Percentiles rank a stretch among this genome's conserved stretches.
Conservation (phyloP, 2,888 invertebrate genomes). For the Polydrusus tereticollis region DNA sequence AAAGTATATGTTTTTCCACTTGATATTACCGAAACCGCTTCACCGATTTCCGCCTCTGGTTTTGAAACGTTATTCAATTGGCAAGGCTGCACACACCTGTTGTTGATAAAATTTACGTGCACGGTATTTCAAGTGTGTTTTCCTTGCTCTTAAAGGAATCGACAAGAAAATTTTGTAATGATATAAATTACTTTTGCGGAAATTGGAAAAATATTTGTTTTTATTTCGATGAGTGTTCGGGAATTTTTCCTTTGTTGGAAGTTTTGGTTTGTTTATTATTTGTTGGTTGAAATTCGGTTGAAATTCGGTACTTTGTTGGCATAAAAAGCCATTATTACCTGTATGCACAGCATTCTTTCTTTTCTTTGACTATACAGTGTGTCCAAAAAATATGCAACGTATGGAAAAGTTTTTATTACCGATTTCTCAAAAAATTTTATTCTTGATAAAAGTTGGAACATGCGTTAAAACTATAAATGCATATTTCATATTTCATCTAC, state of each 20-base stretch:
- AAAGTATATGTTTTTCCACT: neutral
- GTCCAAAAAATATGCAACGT: too few relatives aligned
- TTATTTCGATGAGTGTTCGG: neutral
- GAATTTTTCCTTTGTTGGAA: neutral
- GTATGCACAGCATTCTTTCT: too few relatives aligned
- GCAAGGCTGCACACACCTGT: constrained; percentile 30
- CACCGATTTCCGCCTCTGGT: constrained; percentile 17
- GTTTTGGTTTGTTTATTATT: neutral
- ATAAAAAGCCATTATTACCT: neutral
- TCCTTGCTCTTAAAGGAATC: constrained; percentile 16
- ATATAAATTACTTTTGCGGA: constrained; percentile 19
- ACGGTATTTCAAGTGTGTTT: constrained; percentile 32
- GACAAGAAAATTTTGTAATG: constrained; percentile 26
- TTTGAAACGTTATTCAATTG: constrained; percentile 19
- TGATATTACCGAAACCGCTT: neutral
- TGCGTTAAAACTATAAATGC: too few relatives aligned
- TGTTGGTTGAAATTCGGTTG: neutral
- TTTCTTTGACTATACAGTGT: too few relatives aligned
- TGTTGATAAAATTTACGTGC: constrained; percentile 39
- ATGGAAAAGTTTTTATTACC: too few relatives aligned
- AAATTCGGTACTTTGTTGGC: neutral
- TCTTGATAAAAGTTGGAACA: too few relatives aligned
- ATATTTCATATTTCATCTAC: too few relatives aligned
- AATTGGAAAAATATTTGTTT: constrained; percentile 12
- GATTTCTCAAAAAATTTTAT: too few relatives aligned